Evolutionary conservation across 2,113 vertebrate species (phyloP).

Genomic region (Aplodontia rufa): DNA sequence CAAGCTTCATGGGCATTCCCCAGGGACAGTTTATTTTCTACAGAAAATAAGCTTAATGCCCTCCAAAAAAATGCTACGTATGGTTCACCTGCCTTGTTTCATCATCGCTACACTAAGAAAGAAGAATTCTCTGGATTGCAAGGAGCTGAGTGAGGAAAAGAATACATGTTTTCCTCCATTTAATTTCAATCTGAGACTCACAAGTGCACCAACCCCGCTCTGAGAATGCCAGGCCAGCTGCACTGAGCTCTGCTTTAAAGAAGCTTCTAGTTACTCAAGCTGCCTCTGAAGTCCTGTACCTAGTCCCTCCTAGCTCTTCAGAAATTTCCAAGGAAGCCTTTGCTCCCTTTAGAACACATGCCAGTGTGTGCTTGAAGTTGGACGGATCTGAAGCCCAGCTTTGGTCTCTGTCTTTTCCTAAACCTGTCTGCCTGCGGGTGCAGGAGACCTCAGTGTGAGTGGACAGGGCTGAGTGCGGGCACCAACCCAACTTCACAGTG

Average conservation of each 20-base stretch:
- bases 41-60: neutral
- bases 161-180: too few species aligned
- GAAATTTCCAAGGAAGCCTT: neutral
- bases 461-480: fast-evolving
- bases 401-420: neutral
- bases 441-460: fast-evolving
- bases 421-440: neutral
- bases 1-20: too few species aligned
- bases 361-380: neutral
- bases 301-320: fast-evolving
- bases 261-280: neutral
- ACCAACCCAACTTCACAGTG: neutral
- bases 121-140: too few species aligned
- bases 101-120: neutral
- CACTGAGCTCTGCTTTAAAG: neutral
- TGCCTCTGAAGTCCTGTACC: neutral
- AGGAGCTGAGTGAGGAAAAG: fast-evolving
- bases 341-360: neutral
- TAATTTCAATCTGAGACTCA: fast-evolving
- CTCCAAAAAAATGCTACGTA: neutral
- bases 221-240: too few species aligned
- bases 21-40: neutral
- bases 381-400: neutral
- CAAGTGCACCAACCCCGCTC: neutral
- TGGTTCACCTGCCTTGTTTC: neutral